Evolutionary conservation across 2,113 vertebrate genomes (phyloP).

Genomic region (Polyodon spathula): DNA sequence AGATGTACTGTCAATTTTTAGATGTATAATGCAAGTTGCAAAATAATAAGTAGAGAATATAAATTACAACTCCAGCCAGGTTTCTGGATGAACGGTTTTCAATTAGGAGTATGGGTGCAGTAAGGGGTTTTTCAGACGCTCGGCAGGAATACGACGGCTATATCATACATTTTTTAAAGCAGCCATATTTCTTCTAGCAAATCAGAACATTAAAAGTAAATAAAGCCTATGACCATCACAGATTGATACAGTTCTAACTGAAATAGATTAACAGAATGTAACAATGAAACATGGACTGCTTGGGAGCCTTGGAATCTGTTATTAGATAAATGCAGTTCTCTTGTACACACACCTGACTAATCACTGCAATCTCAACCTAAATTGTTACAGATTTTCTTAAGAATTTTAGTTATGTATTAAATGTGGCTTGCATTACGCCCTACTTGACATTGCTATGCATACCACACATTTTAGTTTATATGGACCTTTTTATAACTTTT

Average conservation of each 20-base stretch:
- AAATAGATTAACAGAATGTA: neutral
- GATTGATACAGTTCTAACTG: neutral
- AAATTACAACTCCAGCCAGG: neutral
- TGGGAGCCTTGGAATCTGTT: too few relatives aligned
- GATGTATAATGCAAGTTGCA: neutral
- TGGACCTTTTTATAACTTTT: too few relatives aligned
- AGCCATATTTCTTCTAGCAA: neutral
- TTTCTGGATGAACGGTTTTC: neutral
- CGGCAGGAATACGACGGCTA: neutral
- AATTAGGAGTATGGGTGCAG: neutral
- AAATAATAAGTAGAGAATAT: neutral
- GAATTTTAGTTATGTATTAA: too few relatives aligned
- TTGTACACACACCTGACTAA: too few relatives aligned
- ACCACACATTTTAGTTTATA: too few relatives aligned
- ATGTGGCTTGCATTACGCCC: too few relatives aligned
- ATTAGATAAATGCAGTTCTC: too few relatives aligned
- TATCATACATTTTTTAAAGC: neutral
- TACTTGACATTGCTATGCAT: too few relatives aligned
- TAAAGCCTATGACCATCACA: neutral
- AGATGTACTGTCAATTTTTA: neutral
- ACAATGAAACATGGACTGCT: conserved; percentile 19
- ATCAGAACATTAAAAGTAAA: conserved; percentile 2
- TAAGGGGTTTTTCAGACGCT: neutral
- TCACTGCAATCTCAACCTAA: too few relatives aligned
- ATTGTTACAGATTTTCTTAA: too few relatives aligned